Evolutionary conservation across 2,888 invertebrate species (phyloP), one percentile per base, ranked within the genome.

Genomic region (Acronicta aceris): DNA sequence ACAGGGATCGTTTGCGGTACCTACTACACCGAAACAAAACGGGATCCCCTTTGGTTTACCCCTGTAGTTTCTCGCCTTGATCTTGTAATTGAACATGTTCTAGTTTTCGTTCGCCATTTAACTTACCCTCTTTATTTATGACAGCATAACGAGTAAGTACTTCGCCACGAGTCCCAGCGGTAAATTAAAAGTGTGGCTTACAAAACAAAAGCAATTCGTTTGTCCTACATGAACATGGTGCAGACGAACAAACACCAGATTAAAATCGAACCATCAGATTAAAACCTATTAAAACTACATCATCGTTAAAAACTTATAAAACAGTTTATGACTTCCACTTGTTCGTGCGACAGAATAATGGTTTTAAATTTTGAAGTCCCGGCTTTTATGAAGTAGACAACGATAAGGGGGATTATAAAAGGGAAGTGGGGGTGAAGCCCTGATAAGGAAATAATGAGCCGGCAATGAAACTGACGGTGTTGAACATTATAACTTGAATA

Each of bases 371-470:
- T 89, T 87, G 82, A 89, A 88, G 87, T 85, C 83, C 82, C 82
- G 76, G 82, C 89, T 89, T 90, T 90, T 90, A 90, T 89, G 86
- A 87, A 89, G 87, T 84, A 87, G 87, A 85, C 86, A 79, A 81
- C 84, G 91, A 92, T 92, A 91, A 91, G 86, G 82, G 81, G 87
- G 88, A 89, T 91, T 90, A 90, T 88, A 87, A 90, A 90, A 86
- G 86, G 84, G 85, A 87, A 84, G 84, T 85, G 84, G 86, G 87
- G 88, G 81, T 83, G 86, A 87, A 88, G 82, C 83, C 81, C 75
- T 87, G 91, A 92, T 91, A 91, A 92, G 86, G 78, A 82, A 89
- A 89, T 91, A 91, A 93, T 89, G 87, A 86, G 79, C 76, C 76
- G 78, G 78, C 84, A 85, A 85, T 87, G 88, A 90, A 89, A 90